Evolutionary conservation across 1,140 invertebrate species (phyloP), one percentile per base, ranked within the genome.

Genomic region (Lasaia peninsularis): DNA sequence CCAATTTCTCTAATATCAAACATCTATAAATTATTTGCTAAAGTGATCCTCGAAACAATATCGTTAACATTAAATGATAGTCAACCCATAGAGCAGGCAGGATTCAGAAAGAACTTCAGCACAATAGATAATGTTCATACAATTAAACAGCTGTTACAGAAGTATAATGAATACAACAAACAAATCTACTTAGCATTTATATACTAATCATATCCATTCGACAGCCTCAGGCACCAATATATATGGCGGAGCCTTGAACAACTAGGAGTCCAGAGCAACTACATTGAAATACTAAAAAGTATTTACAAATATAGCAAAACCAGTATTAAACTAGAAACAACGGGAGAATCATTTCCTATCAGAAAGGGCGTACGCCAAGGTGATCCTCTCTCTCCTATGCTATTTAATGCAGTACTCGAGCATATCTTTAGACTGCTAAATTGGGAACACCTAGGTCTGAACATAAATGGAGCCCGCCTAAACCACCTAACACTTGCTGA

Each of bases 401-500:
- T 65, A 35, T 65, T 53, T 37, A 28, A 18, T 10, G 55, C 55
- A 12, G 34, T 55, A 18, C 32, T 55, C 1, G 55, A 60, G 9
- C 10, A 53, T n/a, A 58, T 60, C 11, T 64, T 60, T 33, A 44
- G 57, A 49, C 18, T 60, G 12, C 16, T 64, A 28, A 35, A 64
- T 14, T 12, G n/a, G n/a, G n/a, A n/a, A n/a, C n/a, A n/a, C n/a
- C n/a, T n/a, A n/a, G n/a, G n/a, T n/a, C n/a, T n/a, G n/a, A n/a
- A n/a, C n/a, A n/a, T n/a, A n/a, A n/a, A n/a, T n/a, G n/a, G n/a
- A n/a, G n/a, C n/a, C n/a, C 37, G 31, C 9, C 52, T 58, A 32
- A 56, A 31, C 20, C 56, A 70, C 33, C 52, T 69, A 18, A 60
- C 57, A 49, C 65, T 65, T 56, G 62, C 60, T 3, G 61, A 60